These are phyloP conservation scores for Heliconius aoede DNA, from an alignment of 2,888 invertebrate species.

Conservation along the genomic window DNA sequence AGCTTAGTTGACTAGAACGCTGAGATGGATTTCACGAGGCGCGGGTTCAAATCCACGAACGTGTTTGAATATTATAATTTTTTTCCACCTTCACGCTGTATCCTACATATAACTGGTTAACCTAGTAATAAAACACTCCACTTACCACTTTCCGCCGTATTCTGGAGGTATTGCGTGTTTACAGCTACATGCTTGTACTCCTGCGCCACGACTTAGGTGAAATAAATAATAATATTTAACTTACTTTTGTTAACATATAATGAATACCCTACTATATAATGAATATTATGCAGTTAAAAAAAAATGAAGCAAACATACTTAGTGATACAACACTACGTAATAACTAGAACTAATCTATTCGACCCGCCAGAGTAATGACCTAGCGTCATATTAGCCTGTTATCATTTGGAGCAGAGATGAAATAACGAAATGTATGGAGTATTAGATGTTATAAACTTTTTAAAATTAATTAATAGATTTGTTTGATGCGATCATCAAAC, in stretches of 20 bases:
- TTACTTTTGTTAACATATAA: neutral
- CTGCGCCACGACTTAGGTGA: too few species aligned
- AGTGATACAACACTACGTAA: neutral
- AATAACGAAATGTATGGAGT: constrained; percentile 15
- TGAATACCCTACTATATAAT: neutral
- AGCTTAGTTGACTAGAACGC: too few species aligned
- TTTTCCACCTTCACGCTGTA: too few species aligned
- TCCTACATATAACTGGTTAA: too few species aligned
- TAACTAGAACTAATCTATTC: constrained; percentile 11
- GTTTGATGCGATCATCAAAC: neutral
- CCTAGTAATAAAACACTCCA: too few species aligned
- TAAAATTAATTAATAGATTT: neutral
- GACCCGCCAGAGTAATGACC: constrained; percentile 36
- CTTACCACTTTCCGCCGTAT: too few species aligned
- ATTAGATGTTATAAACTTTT: neutral
- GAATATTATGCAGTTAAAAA: neutral
- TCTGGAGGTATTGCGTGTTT: too few species aligned
- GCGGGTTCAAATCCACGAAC: too few species aligned
- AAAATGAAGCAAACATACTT: neutral
- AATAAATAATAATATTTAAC: neutral
- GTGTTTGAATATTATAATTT: too few species aligned
- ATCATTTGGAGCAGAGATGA: constrained; percentile 33
- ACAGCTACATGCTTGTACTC: too few species aligned
- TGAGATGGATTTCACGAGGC: too few species aligned
- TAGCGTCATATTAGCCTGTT: constrained; percentile 38